Percentiles rank a stretch among this genome's conserved stretches.
These are phyloP conservation scores for Amphiduros pacificus DNA, from an alignment of 2,888 invertebrate genomes.

Conservation along the genomic window DNA sequence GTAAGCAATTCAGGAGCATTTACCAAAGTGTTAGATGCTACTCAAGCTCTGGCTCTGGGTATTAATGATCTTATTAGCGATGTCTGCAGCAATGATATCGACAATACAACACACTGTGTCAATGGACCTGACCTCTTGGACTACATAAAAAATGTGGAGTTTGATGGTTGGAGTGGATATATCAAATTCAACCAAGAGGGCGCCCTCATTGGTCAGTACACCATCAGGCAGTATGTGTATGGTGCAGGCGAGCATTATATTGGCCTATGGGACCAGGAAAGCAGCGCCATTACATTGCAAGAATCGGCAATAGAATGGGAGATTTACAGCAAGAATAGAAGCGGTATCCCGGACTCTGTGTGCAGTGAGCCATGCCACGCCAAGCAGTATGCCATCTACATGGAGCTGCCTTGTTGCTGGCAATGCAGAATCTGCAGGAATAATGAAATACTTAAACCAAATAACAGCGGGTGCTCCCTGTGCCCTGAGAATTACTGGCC, in stretches of 20 bases:
- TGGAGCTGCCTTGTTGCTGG: slow-evolving; percentile 34
- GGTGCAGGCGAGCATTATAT: background rate
- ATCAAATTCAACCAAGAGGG: slow-evolving; percentile 10
- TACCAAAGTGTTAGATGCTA: too few relatives aligned
- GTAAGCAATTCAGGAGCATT: too few relatives aligned
- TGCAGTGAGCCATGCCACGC: slow-evolving; percentile 30
- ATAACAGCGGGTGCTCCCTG: slow-evolving; percentile 18
- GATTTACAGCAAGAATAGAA: background rate
- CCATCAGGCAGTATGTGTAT: slow-evolving; percentile 2
- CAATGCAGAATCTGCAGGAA: slow-evolving; percentile 28
- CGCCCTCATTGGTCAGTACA: slow-evolving; percentile 5
- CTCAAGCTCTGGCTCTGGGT: too few relatives aligned
- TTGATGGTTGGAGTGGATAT: background rate
- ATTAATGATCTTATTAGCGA: too few relatives aligned
- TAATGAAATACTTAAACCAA: slow-evolving; percentile 9
- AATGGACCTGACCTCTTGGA: background rate
- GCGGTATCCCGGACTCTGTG: slow-evolving; percentile 18
- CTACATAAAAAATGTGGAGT: background rate
- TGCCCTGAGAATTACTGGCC: slow-evolving; percentile 29
- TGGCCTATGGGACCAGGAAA: slow-evolving; percentile 7
- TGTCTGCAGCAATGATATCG: too few relatives aligned
- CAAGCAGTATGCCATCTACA: slow-evolving; percentile 25
- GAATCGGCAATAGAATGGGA: background rate
- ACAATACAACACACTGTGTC: background rate
- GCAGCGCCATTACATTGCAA: background rate